Conservation (phyloP, 2,888 invertebrate genomes). For the Xestia c-nigrum region DNA sequence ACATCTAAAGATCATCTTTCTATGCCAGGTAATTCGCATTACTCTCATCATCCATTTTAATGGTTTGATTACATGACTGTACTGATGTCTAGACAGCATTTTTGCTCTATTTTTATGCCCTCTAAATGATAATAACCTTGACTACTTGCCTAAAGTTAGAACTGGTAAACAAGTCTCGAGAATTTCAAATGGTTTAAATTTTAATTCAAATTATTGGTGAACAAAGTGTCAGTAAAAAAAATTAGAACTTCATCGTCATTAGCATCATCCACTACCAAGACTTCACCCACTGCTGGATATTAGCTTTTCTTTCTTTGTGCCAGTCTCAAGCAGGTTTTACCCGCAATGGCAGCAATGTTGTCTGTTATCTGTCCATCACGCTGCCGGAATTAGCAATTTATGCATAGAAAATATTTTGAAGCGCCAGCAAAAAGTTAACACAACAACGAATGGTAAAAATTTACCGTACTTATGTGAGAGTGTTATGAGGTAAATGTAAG, state of each 20-base stretch:
- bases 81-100: neutral
- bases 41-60: neutral
- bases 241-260: neutral
- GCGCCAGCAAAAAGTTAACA: neutral
- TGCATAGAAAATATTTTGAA: neutral
- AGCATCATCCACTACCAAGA: neutral
- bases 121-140: slow-evolving; percentile 38
- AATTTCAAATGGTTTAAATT: neutral
- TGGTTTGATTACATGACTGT: neutral
- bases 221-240: neutral
- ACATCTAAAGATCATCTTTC: slow-evolving; percentile 17
- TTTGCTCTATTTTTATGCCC: slow-evolving; percentile 40
- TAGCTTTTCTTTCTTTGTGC: neutral
- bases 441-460: neutral
- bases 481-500: neutral
- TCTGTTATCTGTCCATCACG: neutral
- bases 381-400: neutral
- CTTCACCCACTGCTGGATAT: neutral
- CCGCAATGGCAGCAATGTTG: neutral
- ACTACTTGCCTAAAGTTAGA: slow-evolving; percentile 5
- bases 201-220: slow-evolving; percentile 7
- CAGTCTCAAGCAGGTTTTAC: neutral
- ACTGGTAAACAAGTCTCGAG: slow-evolving; percentile 14
- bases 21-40: neutral
- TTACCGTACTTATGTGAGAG: neutral